Evolutionary conservation across 2,888 invertebrate genomes (phyloP).

Genomic region (Stramonita haemastoma): DNA sequence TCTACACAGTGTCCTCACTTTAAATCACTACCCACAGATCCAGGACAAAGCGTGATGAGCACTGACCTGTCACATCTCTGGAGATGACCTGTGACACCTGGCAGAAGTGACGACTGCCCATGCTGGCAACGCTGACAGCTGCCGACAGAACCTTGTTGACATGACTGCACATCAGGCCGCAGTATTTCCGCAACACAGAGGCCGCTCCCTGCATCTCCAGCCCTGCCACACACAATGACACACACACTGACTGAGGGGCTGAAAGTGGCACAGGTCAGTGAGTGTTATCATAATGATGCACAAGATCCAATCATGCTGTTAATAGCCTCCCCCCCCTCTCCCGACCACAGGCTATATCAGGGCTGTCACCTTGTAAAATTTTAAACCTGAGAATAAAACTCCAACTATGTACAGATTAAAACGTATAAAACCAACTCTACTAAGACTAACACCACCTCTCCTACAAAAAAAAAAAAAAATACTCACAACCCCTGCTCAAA

Average conservation of each 20-base stretch:
- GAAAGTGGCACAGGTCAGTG: too few species aligned
- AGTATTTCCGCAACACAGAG: slow-evolving; percentile 83
- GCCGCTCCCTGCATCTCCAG: slow-evolving; percentile 82
- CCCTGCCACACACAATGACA: slow-evolving; percentile 75
- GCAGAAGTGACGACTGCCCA: slow-evolving; percentile 82
- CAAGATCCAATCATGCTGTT: too few species aligned
- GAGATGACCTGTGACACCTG: slow-evolving; percentile 82
- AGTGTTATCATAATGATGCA: too few species aligned
- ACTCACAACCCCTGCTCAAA: neutral
- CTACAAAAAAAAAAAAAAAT: neutral
- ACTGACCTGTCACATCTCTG: slow-evolving; percentile 82
- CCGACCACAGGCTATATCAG: too few species aligned
- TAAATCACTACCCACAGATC: too few species aligned
- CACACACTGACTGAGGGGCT: too few species aligned
- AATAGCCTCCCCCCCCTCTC: too few species aligned
- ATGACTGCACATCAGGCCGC: slow-evolving; percentile 82
- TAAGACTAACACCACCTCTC: neutral
- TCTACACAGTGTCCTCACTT: too few species aligned
- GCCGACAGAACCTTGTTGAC: slow-evolving; percentile 78
- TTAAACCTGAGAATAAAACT: too few species aligned
- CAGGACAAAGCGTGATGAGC: neutral
- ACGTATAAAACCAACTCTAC: neutral
- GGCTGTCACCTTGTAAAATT: too few species aligned
- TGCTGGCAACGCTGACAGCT: slow-evolving; percentile 82
- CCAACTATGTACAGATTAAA: too few species aligned